phyloP scores from a whole-genome alignment of 2,113 vertebrate species.

The Tricholaema leucomelas region DNA sequence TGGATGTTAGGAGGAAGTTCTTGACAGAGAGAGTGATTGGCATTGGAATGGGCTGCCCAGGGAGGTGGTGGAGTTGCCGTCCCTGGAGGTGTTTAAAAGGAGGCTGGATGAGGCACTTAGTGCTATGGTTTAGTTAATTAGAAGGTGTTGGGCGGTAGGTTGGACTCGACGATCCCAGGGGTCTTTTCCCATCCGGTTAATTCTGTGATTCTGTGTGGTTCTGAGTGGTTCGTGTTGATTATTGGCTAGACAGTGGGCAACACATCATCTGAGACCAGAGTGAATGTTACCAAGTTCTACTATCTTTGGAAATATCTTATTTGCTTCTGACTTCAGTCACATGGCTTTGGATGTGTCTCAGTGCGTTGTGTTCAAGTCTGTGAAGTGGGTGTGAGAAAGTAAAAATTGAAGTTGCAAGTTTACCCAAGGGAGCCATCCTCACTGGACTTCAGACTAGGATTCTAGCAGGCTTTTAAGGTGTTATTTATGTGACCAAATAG shows the following conservation, averaged over 20 bases:
- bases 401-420: background rate
- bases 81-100: too few species aligned
- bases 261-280: fast-evolving
- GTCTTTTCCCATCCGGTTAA: too few species aligned
- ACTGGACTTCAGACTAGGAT: background rate
- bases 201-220: too few species aligned
- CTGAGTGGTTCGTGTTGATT: background rate
- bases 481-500: background rate
- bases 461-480: background rate
- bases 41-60: too few species aligned
- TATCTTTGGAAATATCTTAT: background rate
- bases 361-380: background rate
- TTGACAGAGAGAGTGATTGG: too few species aligned
- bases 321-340: background rate
- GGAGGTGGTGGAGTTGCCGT: too few species aligned
- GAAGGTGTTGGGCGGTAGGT: too few species aligned
- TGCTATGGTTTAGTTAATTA: too few species aligned
- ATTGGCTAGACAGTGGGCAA: background rate
- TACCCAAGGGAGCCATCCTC: background rate
- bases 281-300: background rate
- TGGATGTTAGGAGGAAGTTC: too few species aligned
- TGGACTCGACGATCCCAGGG: too few species aligned
- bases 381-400: background rate
- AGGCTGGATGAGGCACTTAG: too few species aligned
- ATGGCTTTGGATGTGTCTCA: background rate